Evolutionary conservation across 2,113 vertebrate genomes (phyloP), one percentile per base, ranked within the genome.

Genomic region (Carassius gibelio): DNA sequence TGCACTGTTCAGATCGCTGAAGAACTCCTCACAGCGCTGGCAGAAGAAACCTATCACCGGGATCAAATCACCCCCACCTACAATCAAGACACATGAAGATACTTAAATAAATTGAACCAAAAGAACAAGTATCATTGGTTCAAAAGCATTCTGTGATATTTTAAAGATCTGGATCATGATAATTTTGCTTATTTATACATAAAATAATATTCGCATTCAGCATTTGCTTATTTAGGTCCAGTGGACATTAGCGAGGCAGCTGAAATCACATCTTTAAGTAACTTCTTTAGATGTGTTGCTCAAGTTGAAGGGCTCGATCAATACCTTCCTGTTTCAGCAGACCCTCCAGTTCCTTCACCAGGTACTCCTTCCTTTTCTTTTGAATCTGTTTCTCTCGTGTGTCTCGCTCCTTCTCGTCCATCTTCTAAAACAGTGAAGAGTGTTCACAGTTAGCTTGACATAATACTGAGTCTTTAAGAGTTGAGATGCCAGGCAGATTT

Each of bases 31-130:
- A 94, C 98, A 99, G 71, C 96, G 96, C 90, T 97, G 95, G 90
- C 98, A 99, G 90, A 97, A 99, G 95, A 97, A 99, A 78, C 98
- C 97, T 85, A 96, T 96, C 83, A 97, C 94, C 26, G 98, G 96
- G 88, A 96, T 94, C 91, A 99, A 87, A 92, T 96, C 98, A 82
- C 95, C 93, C 66, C 94, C 94, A 84, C 96, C 98, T 99, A 90
- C 26, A 85, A 81, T 9, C 17, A 61, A 26, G 42, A 42, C 30
- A 69, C 36, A 52, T 21, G 3, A 17, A 17, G 13, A 52, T 4
- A 15, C 50, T 3, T 45, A 45, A 45, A 15, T 34, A 38, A 38
- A 38, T 38, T 45, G 42, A 45, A 45, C 42, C 42, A 45, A 45
- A 45, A 45, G 8, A 45, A 45, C 8, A 45, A 45, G 9, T 10